Conservation (phyloP, 2,888 invertebrate genomes). For the Dromius quadrimaculatus region DNA sequence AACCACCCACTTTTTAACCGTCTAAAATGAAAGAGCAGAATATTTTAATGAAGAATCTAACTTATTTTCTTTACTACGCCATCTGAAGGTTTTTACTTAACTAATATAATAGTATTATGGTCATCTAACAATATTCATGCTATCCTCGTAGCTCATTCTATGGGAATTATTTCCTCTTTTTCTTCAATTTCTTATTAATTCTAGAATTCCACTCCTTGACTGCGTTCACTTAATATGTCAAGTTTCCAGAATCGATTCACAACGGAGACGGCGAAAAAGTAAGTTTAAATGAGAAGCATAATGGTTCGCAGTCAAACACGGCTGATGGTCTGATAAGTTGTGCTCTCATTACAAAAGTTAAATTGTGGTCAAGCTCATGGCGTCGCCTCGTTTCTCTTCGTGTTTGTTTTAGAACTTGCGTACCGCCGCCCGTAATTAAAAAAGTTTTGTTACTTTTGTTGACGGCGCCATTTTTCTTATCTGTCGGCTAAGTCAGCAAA, state of each 20-base stretch:
- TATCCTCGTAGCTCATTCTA: too few species aligned
- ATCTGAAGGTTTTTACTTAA: too few species aligned
- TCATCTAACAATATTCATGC: too few species aligned
- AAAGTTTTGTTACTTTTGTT: constrained; percentile 52
- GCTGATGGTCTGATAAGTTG: constrained; percentile 49
- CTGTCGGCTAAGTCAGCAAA: constrained; percentile 47
- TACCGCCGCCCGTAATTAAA: constrained; percentile 46
- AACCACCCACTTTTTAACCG: too few species aligned
- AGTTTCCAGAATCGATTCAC: constrained; percentile 17
- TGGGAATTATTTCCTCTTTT: too few species aligned
- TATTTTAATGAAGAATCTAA: too few species aligned
- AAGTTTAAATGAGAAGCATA: constrained; percentile 36
- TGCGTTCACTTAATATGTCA: background rate
- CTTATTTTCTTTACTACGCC: too few species aligned
- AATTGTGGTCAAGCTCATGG: constrained; percentile 51
- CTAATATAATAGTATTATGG: too few species aligned
- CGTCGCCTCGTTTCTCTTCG: constrained; percentile 8
- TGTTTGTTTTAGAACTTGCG: constrained; percentile 51
- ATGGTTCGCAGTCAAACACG: constrained; percentile 46
- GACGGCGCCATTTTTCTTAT: constrained; percentile 52
- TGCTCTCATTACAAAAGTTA: constrained; percentile 49
- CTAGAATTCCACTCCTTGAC: too few species aligned
- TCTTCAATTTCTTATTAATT: too few species aligned
- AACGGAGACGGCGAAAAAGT: constrained; percentile 40
- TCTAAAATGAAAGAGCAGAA: too few species aligned